A percentile compares a stretch with the other conserved stretches of the same genome.
Conservation (phyloP, 2,797 vertebrate genomes). For the Champsocephalus esox region DNA sequence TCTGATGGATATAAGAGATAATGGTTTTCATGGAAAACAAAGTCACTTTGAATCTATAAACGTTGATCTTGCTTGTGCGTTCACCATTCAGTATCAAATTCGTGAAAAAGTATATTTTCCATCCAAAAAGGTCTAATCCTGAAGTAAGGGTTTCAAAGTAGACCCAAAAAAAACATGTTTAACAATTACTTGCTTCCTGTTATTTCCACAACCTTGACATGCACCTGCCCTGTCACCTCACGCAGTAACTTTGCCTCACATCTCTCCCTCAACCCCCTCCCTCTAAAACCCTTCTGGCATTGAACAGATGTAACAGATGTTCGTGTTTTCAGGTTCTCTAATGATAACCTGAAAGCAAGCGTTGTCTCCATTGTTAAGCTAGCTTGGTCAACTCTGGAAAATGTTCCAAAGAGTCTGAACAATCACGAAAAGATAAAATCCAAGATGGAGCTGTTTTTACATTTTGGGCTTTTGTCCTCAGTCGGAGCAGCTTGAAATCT, state of each 20-base stretch:
- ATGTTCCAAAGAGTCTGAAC: neutral
- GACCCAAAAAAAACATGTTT: neutral
- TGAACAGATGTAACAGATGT: slow-evolving; percentile 22
- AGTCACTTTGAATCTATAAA: neutral
- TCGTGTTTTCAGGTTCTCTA: slow-evolving; percentile 6
- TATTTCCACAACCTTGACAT: neutral
- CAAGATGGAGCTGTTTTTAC: neutral
- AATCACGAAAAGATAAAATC: neutral
- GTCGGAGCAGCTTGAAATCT: neutral
- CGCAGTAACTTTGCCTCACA: neutral
- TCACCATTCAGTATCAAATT: neutral
- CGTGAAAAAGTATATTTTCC: neutral
- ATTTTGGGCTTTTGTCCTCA: neutral
- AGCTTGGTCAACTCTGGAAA: neutral
- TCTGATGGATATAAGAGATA: too few species aligned
- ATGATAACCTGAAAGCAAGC: slow-evolving; percentile 3
- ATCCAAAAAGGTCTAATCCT: neutral
- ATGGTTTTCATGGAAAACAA: neutral
- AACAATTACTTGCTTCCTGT: neutral
- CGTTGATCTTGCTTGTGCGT: neutral
- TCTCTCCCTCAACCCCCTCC: neutral
- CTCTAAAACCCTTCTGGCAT: neutral
- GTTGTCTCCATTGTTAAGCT: neutral
- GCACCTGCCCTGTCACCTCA: too few species aligned
- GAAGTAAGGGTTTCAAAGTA: neutral